Base-by-base conservation (phyloP, 1,140 invertebrate species). In the Carcinoscorpius rotundicauda region DNA sequence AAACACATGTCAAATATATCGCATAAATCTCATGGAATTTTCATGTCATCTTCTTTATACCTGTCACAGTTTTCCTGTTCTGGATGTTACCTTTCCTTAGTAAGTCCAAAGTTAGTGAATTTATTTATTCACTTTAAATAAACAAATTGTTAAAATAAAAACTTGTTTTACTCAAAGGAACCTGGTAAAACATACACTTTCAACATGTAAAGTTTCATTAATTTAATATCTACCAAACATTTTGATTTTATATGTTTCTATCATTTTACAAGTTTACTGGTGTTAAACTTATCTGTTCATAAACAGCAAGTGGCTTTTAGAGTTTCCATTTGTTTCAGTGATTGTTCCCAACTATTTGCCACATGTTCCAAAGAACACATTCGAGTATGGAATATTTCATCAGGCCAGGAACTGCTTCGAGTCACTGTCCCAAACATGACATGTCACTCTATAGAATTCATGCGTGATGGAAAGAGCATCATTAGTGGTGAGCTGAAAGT, bases 401-500 rank as follows among this genome's bases (percentile, higher is more conserved):
- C 83, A 1, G 85, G 85, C 65, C 84, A 85, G 72, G 92, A 95
- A 80, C 76, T 93, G 61, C 79, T 93, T 1, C 80, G 92, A 52
- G 89, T 94, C 63, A 82, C 83, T 65, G 86, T 95, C 4, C 84
- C 85, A 5, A 95, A 95, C 78, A 92, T 93, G 74, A 84, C 84
- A 6, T 95, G 91, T 73, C 86, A 88, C 10, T 81, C 83, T 58
- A 75, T 95, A 9, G 81, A 83, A 6, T 91, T 95, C 74, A 79
- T 86, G 3, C 78, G 81, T 52, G 87, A 93, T 76, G 91, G 91
- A 56, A 85, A 84, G 72, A 84, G 83, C 61, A 86, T 93, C 68
- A 78, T 92, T 49, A 84, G 85, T 8, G 87, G 86, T 87, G 29
- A 29, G 29, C 29, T 29, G 29, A 29, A 29, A 29, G 29, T 29